Percentiles rank a stretch among this genome's conserved stretches.
These are phyloP conservation scores for Heterohyrax brucei DNA, from an alignment of 2,797 vertebrate species.

Conservation along the genomic window DNA sequence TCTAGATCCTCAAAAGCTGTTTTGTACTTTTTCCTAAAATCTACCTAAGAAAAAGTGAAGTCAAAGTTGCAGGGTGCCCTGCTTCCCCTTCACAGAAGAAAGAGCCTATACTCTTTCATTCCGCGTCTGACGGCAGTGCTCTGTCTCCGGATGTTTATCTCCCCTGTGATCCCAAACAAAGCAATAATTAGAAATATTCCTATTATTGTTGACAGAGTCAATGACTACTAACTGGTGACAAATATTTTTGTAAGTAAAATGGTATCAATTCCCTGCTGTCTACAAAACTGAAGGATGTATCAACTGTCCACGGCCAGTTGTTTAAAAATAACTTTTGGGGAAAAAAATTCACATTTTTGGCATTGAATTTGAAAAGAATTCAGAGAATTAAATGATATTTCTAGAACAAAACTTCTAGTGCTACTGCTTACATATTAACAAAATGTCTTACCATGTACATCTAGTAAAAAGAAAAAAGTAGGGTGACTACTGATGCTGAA, in stretches of 20 bases:
- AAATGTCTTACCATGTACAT: conserved; percentile 41
- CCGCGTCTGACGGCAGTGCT: neutral
- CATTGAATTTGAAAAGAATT: conserved; percentile 66
- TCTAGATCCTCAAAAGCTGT: neutral
- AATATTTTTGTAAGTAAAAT: conserved; percentile 66
- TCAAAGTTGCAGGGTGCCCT: neutral
- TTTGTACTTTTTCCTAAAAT: conserved; percentile 38
- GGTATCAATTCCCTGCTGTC: conserved; percentile 31
- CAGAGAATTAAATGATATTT: conserved; percentile 63
- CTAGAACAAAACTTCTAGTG: conserved; percentile 51
- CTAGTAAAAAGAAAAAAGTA: neutral
- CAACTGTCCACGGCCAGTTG: neutral
- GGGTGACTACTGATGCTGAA: neutral
- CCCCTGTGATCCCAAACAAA: neutral
- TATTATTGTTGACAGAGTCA: conserved; percentile 54
- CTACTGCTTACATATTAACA: conserved; percentile 53
- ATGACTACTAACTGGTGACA: conserved; percentile 40
- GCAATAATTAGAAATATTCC: neutral
- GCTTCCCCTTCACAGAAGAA: neutral
- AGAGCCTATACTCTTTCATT: neutral
- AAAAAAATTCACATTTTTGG: conserved; percentile 41
- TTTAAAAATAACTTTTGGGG: conserved; percentile 54
- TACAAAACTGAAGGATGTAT: conserved; percentile 20
- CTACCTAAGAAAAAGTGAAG: neutral
- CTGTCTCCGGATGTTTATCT: neutral